A percentile compares a stretch with the other conserved stretches of the same genome.
Evolutionary conservation across 2,797 vertebrate genomes (phyloP).

Genomic region (Mergus octosetaceus): DNA sequence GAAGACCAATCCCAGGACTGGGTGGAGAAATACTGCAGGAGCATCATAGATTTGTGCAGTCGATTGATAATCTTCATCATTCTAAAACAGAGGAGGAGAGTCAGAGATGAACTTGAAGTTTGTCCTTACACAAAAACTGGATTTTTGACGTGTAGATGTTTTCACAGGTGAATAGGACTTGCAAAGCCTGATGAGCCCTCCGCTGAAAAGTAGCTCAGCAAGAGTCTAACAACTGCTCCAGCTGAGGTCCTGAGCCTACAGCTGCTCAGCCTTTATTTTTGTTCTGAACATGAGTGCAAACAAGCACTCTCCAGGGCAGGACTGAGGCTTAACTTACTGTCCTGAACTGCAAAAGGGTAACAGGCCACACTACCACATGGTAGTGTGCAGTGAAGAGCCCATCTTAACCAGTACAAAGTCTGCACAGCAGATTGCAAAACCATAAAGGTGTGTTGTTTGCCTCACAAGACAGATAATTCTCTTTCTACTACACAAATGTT

Average conservation of each 20-base stretch:
- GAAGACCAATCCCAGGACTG: conserved; percentile 95
- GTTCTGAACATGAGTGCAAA: background rate
- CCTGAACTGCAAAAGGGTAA: background rate
- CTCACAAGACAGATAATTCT: background rate
- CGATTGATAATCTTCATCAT: conserved; percentile 93
- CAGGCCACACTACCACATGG: background rate
- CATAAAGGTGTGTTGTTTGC: background rate
- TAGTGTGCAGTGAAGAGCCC: background rate
- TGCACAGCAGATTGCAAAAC: background rate
- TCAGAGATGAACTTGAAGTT: background rate
- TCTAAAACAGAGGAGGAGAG: conserved; percentile 67
- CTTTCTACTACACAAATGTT: background rate
- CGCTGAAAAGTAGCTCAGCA: background rate
- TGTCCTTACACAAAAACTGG: background rate
- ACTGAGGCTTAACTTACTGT: background rate
- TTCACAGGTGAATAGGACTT: background rate
- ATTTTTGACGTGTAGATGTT: background rate
- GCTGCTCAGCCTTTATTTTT: background rate
- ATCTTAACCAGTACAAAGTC: background rate
- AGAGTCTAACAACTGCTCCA: background rate
- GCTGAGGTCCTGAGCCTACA: background rate
- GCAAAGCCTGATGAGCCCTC: background rate
- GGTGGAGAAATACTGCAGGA: conserved; percentile 92
- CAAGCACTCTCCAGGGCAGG: background rate
- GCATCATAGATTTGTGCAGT: conserved; percentile 85